Evolutionary conservation across 1,140 invertebrate genomes (phyloP), one percentile per base, ranked within the genome.

Genomic region (Drosophila grimshawi): DNA sequence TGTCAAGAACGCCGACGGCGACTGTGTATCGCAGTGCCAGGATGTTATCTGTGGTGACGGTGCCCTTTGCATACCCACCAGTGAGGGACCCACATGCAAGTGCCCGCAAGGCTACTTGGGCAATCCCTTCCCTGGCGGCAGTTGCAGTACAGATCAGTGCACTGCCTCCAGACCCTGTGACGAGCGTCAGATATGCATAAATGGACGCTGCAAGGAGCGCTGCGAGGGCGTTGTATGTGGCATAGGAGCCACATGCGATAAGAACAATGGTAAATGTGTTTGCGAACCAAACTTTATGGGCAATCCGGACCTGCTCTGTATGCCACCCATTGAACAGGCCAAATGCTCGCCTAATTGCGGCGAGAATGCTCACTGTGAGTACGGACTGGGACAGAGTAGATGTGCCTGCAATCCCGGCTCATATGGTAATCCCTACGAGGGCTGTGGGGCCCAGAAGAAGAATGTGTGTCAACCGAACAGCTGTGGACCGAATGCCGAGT

Each of bases 61-160:
- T 78, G 97, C 97, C 2, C 95, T 97, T 57, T 98, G 97, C 91
- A 97, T 97, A 60, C 95, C 97, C n/a, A 96, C 97, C 30, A 95
- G 95, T 61, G 94, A 95, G 39, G 97, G 97, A 29, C 96, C 97
- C 10, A 97, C 97, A 2, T 98, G 97, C 89, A 96, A 96, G 89
- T 98, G 97, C 86, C 94, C 95, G 3, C 95, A 97, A 91, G 97
- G 97, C 39, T 96, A 96, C 86, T 94, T 95, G 45, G 97, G 97
- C 2, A 98, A 98, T 93, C 97, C 97, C 19, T 98, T 98, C 93
- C 96, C 97, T 5, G 97, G 97, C 33, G 97, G 97, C 35, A 93
- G 94, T 41, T 98, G 97, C 92, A 93, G 93, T 37, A 95, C 96
- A 39, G 97, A 97, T 92, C 93, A 97, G 41, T 98, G 97, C 91